Conservation (phyloP, 2,113 vertebrate genomes). For the Eretmochelys imbricata region DNA sequence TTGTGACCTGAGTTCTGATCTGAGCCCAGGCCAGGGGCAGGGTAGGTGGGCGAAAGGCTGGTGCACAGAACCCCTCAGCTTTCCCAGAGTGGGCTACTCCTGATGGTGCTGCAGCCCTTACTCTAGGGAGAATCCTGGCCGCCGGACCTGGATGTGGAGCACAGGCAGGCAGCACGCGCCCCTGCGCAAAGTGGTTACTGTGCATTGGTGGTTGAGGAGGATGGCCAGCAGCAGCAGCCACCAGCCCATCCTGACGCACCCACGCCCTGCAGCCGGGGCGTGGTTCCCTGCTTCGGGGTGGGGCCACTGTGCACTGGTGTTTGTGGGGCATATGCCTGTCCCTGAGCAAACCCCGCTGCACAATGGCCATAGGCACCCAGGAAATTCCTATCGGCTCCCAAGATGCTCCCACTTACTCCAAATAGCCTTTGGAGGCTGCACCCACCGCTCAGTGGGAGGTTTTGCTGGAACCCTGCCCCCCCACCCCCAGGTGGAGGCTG, state of each 20-base stretch:
- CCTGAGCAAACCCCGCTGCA: neutral
- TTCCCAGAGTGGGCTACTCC: no score
- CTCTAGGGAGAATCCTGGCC: accelerated
- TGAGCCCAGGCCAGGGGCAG: neutral
- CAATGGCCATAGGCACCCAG: neutral
- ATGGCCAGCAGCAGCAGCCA: no score
- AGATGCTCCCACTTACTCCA: no score
- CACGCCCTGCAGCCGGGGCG: no score
- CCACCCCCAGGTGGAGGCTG: no score
- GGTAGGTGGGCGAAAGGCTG: no score
- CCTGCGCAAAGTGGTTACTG: neutral
- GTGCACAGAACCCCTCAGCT: neutral
- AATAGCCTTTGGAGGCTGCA: no score
- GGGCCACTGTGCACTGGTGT: neutral
- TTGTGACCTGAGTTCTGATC: neutral
- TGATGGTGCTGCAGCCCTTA: neutral
- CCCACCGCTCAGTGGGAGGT: no score
- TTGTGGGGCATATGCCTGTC: neutral
- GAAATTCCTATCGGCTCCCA: no score
- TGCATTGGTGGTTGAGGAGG: no score
- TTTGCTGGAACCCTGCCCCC: no score
- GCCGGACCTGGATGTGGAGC: accelerated
- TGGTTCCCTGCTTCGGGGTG: neutral
- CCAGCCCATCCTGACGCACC: no score
- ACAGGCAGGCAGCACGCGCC: accelerated